Conservation (phyloP, 2,113 vertebrate species). For the Andinoacara biseriatus region DNA sequence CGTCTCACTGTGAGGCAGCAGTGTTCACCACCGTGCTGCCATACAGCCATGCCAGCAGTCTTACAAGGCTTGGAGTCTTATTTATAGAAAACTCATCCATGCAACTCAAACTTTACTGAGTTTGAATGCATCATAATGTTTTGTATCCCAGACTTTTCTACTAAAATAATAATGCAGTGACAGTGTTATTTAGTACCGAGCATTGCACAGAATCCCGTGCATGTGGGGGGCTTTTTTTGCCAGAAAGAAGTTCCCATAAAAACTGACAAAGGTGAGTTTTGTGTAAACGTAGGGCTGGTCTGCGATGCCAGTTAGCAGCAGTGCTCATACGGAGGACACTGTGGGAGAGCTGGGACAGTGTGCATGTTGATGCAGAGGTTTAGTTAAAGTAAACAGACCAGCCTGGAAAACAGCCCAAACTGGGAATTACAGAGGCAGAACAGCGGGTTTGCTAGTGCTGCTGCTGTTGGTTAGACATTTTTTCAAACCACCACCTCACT, state of each 20-base stretch:
- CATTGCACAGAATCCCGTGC: no score
- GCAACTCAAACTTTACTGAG: background rate
- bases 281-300: constrained; percentile 15
- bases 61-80: background rate
- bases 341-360: constrained; percentile 11
- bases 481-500: background rate
- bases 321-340: background rate
- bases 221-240: background rate
- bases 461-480: constrained; percentile 8
- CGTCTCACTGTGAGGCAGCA: background rate
- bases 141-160: background rate
- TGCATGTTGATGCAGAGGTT: constrained; percentile 26
- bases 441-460: background rate
- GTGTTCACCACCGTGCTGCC: background rate
- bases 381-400: constrained; percentile 22
- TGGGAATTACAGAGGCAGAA: constrained; percentile 14
- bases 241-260: constrained; percentile 16
- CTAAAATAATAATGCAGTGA: background rate
- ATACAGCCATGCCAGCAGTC: background rate
- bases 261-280: constrained; percentile 14
- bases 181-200: background rate
- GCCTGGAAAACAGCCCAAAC: constrained; percentile 43
- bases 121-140: background rate
- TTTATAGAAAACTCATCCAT: background rate
- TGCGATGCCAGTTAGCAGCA: constrained; percentile 24